phyloP scores from a whole-genome alignment of 2,113 vertebrate species.

The Melanotaenia duboulayi region DNA sequence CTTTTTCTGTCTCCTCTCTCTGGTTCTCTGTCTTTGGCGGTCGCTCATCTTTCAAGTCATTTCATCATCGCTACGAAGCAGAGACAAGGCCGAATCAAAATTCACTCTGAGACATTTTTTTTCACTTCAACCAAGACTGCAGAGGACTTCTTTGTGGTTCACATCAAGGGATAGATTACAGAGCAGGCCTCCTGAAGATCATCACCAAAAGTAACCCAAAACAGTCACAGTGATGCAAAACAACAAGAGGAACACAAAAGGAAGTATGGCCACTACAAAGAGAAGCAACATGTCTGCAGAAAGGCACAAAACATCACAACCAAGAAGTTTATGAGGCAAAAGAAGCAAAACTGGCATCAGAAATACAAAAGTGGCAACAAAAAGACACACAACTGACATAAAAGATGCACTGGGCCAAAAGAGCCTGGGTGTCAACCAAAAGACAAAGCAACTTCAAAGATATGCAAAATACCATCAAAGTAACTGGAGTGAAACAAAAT shows the following conservation, averaged over 20 bases:
- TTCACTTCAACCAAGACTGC: constrained; percentile 35
- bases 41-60: constrained; percentile 70
- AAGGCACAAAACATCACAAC: too few species aligned
- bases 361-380: background rate
- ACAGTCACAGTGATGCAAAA: background rate
- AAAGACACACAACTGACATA: background rate
- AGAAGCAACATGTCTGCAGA: background rate
- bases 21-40: constrained; percentile 41
- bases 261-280: background rate
- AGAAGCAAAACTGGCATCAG: background rate
- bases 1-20: constrained; percentile 28
- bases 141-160: constrained; percentile 37
- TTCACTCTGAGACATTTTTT: constrained; percentile 28
- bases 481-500: background rate
- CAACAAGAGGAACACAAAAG: background rate
- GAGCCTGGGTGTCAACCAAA: background rate
- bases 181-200: constrained; percentile 4
- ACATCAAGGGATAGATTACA: constrained; percentile 11
- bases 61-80: constrained; percentile 65
- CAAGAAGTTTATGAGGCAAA: background rate
- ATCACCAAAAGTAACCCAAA: constrained; percentile 1
- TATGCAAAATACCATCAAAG: background rate
- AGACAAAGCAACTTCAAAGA: background rate
- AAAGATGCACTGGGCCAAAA: background rate
- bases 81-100: constrained; percentile 53